Evolutionary conservation across 1,140 invertebrate species (phyloP).

Genomic region (Brachionus sp.): DNA sequence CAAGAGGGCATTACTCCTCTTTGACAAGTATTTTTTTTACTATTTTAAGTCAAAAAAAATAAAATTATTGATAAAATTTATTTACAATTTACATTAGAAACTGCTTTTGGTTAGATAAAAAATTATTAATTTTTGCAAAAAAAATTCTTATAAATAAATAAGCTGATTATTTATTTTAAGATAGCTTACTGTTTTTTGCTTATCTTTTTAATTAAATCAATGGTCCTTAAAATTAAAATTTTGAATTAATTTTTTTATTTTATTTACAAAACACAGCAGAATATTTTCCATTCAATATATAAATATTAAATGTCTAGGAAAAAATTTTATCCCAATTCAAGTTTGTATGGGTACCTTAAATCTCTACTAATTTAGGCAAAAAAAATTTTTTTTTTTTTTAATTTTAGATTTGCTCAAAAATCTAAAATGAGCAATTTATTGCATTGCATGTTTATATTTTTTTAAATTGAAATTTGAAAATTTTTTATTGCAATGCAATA

Average conservation of each 20-base stretch:
- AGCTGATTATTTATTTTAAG: neutral
- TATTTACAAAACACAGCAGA: neutral
- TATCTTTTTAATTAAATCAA: neutral
- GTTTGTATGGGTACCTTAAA: too few relatives aligned
- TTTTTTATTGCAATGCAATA: too few relatives aligned
- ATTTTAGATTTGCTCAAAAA: too few relatives aligned
- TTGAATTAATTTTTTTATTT: neutral
- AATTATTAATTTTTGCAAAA: too few relatives aligned
- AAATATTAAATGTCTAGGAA: too few relatives aligned
- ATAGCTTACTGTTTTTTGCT: neutral
- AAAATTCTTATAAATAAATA: neutral
- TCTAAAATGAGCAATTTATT: too few relatives aligned
- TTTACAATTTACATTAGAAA: neutral
- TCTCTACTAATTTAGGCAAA: too few relatives aligned
- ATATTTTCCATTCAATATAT: too few relatives aligned
- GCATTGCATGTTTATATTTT: too few relatives aligned
- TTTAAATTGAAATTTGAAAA: too few relatives aligned
- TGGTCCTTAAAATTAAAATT: neutral
- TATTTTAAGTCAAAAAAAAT: neutral
- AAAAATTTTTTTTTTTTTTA: too few relatives aligned
- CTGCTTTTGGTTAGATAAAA: neutral
- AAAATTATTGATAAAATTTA: neutral
- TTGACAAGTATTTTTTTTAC: neutral
- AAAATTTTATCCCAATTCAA: too few relatives aligned
- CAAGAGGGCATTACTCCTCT: neutral